phyloP scores from a whole-genome alignment of 2,797 vertebrate genomes.

The Pachyuromys duprasi region DNA sequence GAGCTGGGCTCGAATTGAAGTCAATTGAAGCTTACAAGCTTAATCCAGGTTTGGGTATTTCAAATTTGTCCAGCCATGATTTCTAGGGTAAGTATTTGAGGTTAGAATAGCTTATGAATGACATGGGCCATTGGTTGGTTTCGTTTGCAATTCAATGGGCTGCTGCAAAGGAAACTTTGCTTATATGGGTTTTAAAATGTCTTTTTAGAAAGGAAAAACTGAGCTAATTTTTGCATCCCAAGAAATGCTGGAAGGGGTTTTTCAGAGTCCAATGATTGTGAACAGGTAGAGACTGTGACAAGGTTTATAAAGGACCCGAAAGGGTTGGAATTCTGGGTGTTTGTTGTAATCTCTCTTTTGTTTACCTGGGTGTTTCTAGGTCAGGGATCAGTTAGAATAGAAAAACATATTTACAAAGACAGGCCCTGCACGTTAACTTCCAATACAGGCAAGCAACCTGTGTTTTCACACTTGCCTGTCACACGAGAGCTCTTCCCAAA shows the following conservation, averaged over 20 bases:
- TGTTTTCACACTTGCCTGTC: not conserved
- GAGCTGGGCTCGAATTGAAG: constrained; percentile 66
- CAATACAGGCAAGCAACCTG: constrained; percentile 5
- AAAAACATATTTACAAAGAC: constrained; percentile 61
- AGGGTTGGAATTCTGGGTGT: constrained; percentile 83
- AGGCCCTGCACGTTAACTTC: not conserved
- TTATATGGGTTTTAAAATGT: constrained; percentile 78
- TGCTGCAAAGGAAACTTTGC: constrained; percentile 80
- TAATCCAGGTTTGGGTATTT: constrained; percentile 80
- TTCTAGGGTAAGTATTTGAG: constrained; percentile 81
- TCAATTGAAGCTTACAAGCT: constrained; percentile 79
- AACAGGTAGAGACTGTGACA: constrained; percentile 81
- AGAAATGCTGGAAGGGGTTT: constrained; percentile 6
- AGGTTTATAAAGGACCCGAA: constrained; percentile 81
- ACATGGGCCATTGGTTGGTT: constrained; percentile 80
- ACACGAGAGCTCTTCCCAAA: not conserved
- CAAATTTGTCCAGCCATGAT: constrained; percentile 69
- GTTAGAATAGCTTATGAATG: constrained; percentile 83
- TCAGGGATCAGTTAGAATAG: constrained; percentile 80
- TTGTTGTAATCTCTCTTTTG: constrained; percentile 86
- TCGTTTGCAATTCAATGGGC: constrained; percentile 72
- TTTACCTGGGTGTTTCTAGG: constrained; percentile 83
- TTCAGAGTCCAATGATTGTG: constrained; percentile 76
- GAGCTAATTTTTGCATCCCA: constrained; percentile 80
- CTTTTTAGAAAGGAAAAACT: constrained; percentile 81